A percentile compares a stretch with the other conserved stretches of the same genome.
Evolutionary conservation across 2,797 vertebrate species (phyloP).

Genomic region (Sylvilagus floridanus): DNA sequence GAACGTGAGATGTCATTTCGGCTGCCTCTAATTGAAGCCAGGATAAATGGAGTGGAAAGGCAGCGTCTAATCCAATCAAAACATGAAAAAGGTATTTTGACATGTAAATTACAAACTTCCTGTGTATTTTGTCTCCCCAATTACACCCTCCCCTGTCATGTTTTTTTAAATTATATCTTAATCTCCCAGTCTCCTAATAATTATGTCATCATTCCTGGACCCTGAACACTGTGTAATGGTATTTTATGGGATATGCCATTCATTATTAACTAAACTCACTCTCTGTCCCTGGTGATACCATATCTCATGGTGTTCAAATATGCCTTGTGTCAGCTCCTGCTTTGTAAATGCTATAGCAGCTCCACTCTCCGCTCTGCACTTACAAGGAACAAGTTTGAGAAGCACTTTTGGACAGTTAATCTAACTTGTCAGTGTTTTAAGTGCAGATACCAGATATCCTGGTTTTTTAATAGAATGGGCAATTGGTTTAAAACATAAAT

Average conservation of each 20-base stretch:
- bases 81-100: slow-evolving; percentile 92
- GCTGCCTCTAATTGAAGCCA: slow-evolving; percentile 89
- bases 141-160: slow-evolving; percentile 91
- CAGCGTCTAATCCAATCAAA: slow-evolving; percentile 90
- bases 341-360: slow-evolving; percentile 86
- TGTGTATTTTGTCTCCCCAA: slow-evolving; percentile 91
- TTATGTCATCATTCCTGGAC: slow-evolving; percentile 92
- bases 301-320: slow-evolving; percentile 89
- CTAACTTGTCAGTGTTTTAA: slow-evolving; percentile 84
- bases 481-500: slow-evolving; percentile 80
- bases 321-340: slow-evolving; percentile 88
- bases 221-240: slow-evolving; percentile 89
- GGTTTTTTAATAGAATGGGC: slow-evolving; percentile 78
- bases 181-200: slow-evolving; percentile 91
- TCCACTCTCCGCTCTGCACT: slow-evolving; percentile 82
- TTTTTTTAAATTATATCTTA: slow-evolving; percentile 92
- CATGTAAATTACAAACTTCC: slow-evolving; percentile 92
- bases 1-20: slow-evolving; percentile 87
- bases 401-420: slow-evolving; percentile 81
- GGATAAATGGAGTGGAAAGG: slow-evolving; percentile 92
- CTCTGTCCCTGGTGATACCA: slow-evolving; percentile 86
- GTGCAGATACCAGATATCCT: slow-evolving; percentile 60
- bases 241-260: slow-evolving; percentile 91
- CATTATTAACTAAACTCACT: slow-evolving; percentile 91
- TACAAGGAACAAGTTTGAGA: slow-evolving; percentile 76